phyloP scores from a whole-genome alignment of 2,888 invertebrate species.

The Pseudeuparius sepicola region DNA sequence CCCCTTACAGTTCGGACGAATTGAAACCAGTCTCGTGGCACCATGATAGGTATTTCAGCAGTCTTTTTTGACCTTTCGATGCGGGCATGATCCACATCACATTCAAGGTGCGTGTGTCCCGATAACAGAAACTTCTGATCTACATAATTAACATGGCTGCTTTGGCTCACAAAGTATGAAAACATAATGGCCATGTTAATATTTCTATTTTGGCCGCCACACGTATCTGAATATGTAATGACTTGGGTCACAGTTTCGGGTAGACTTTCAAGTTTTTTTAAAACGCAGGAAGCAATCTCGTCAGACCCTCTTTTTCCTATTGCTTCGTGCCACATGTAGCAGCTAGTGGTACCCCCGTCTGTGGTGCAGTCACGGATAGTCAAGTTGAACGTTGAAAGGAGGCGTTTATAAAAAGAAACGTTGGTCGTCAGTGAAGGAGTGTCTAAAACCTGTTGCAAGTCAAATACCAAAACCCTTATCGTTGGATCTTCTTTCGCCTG shows the following conservation, averaged over 20 bases:
- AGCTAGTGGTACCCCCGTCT: constrained; percentile 12
- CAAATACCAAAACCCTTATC: constrained; percentile 15
- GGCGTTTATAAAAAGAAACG: constrained; percentile 16
- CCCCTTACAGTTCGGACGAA: constrained; percentile 18
- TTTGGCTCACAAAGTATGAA: no score
- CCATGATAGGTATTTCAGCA: constrained; percentile 4
- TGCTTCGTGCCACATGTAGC: constrained; percentile 18
- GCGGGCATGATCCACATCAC: no score
- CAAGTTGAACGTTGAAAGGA: constrained; percentile 15
- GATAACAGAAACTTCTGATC: no score
- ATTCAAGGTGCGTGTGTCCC: no score
- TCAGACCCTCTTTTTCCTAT: constrained; percentile 14
- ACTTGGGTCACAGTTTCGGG: constrained; percentile 18
- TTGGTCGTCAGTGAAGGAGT: constrained; percentile 10
- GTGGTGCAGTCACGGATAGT: constrained; percentile 15
- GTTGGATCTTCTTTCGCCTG: constrained; percentile 12
- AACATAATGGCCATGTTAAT: constrained; percentile 22
- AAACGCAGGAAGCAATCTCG: no score
- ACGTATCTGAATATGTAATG: constrained; percentile 21
- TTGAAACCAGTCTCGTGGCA: constrained; percentile 17
- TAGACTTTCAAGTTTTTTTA: constrained; percentile 13
- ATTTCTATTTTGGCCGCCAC: constrained; percentile 24
- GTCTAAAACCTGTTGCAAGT: constrained; percentile 17
- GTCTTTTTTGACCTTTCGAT: constrained; percentile 4
- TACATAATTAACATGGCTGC: no score